Base-by-base conservation (phyloP, 2,888 invertebrate species). In the Rhagophthalmus giganteus region DNA sequence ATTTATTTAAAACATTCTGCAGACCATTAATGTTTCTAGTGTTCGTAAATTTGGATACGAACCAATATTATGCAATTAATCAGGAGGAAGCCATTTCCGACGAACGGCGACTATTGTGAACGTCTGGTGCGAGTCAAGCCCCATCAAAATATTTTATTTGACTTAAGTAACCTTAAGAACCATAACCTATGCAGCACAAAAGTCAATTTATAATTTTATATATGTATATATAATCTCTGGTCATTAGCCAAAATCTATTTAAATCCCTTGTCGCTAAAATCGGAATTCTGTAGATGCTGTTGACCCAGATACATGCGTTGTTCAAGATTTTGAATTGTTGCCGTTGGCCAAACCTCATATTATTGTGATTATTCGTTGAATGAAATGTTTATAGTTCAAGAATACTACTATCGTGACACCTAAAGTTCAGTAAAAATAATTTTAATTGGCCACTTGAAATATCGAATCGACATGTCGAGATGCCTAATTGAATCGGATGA, bases 221-320 rank as follows among this genome's bases (percentile, higher is more conserved):
- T 20, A 20, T 20, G 7, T 20, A 20, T 20, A 20, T 20, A 20
- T 37, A 25, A n/a, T 37, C 27, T 14, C 42, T 37, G 49, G 37
- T 8, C 24, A 30, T 37, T 37, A 26, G 49, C 49, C 41, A 42
- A 35, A 15, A 32, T 24, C 28, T 49, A 42, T 49, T 42, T 49
- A 27, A 39, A 15, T 10, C 26, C 14, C 20, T 38, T 26, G 33
- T 20, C 26, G 26, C 33, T 47, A 47, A 46, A 47, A 16, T 32
- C 39, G 35, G 12, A 7, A 8, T 41, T 41, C 24, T 41, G 3
- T 20, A 32, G 32, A 41, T 41, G 41, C 41, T 41, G 41, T 41
- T 41, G 41, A 41, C 41, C 41, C 10, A 41, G 25, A 41, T 39
- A 10, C 11, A 20, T 10, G 1, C 9, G 14, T 3, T 20, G 7